These are phyloP conservation scores for Laodelphax striatellus DNA, from an alignment of 1,140 invertebrate species.

Conservation along the genomic window DNA sequence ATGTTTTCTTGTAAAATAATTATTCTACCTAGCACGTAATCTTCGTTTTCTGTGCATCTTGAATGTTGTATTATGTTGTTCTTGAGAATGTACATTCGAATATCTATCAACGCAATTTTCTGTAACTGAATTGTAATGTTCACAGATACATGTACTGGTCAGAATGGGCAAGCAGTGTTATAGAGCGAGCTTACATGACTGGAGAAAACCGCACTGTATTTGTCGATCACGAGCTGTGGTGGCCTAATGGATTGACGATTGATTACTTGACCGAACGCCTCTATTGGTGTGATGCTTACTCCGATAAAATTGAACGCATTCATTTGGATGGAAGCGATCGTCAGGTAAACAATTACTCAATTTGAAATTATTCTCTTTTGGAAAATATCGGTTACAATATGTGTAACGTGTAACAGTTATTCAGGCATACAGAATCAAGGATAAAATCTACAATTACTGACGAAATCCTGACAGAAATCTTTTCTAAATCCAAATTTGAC, in stretches of 20 bases:
- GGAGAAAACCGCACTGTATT: slow-evolving; percentile 33
- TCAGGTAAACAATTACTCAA: background rate
- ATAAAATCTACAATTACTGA: no score
- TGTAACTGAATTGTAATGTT: background rate
- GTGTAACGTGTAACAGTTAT: no score
- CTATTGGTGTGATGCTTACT: slow-evolving; percentile 44
- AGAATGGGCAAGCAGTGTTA: slow-evolving; percentile 30
- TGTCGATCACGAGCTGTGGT: slow-evolving; percentile 31
- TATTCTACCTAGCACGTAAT: no score
- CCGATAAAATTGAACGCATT: slow-evolving; percentile 39
- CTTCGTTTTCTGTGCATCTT: no score
- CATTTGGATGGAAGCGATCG: slow-evolving; percentile 31
- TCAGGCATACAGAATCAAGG: no score
- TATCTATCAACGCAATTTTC: no score
- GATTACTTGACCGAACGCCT: slow-evolving; percentile 34
- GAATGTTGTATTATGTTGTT: no score
- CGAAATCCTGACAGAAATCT: no score
- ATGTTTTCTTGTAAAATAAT: no score
- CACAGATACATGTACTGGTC: slow-evolving; percentile 39
- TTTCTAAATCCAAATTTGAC: no score
- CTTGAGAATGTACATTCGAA: no score
- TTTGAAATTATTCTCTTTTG: background rate
- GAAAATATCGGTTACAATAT: background rate
- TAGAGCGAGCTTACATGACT: slow-evolving; percentile 39
- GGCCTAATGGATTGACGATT: slow-evolving; percentile 44